Evolutionary conservation across 2,888 invertebrate genomes (phyloP).

Genomic region (Ferdinandea cuprea): DNA sequence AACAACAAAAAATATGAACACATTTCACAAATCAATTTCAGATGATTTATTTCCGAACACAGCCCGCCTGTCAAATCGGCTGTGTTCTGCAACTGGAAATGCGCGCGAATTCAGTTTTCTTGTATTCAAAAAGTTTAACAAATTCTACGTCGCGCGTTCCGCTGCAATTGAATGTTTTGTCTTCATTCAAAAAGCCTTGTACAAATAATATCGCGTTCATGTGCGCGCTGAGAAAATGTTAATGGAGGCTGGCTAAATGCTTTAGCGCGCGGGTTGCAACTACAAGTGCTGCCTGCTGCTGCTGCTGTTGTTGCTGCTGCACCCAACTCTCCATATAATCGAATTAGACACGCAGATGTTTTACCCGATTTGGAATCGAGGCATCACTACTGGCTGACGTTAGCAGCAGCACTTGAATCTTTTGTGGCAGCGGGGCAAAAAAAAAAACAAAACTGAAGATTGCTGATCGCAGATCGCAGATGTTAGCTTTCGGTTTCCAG

Average conservation of each 20-base stretch:
- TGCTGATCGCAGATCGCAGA: constrained; percentile 34
- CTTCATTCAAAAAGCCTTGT: constrained; percentile 62
- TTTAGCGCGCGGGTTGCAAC: constrained; percentile 19
- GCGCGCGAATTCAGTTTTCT: constrained; percentile 20
- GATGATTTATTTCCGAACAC: constrained; percentile 69
- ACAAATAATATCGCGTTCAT: constrained; percentile 40
- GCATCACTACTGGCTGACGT: constrained; percentile 22
- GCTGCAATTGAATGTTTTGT: constrained; percentile 56
- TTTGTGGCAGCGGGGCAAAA: constrained; percentile 36
- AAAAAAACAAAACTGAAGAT: too few relatives aligned
- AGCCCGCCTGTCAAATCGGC: constrained; percentile 53
- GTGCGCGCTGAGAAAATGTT: constrained; percentile 34
- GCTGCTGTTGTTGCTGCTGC: constrained; percentile 31
- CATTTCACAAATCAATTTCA: constrained; percentile 65
- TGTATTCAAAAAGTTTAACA: constrained; percentile 12
- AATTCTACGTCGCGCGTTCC: constrained; percentile 26
- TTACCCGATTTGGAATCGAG: constrained; percentile 39
- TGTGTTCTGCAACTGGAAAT: constrained; percentile 39
- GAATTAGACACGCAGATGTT: constrained; percentile 64
- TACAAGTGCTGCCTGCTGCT: not conserved
- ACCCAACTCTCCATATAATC: constrained; percentile 50
- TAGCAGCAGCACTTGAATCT: constrained; percentile 40
- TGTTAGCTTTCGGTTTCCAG: constrained; percentile 51
- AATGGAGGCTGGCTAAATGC: constrained; percentile 47
- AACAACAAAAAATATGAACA: not conserved